Evolutionary conservation across 2,797 vertebrate species (phyloP).

Genomic region (Mormyrus proboscirostris): DNA sequence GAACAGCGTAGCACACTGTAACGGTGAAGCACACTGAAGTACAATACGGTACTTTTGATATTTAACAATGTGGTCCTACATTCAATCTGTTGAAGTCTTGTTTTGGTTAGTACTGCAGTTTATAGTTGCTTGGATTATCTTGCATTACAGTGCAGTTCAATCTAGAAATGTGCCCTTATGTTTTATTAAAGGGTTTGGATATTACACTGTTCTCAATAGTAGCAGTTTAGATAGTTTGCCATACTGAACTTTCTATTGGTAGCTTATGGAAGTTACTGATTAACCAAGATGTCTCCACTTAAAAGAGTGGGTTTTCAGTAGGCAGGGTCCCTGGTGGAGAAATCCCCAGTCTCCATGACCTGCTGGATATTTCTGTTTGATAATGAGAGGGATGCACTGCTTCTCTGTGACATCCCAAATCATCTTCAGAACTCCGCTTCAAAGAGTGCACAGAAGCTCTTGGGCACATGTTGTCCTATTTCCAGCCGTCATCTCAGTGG

Average conservation of each 20-base stretch:
- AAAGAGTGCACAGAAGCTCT: conserved; percentile 14
- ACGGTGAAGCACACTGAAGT: not conserved
- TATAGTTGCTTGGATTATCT: not conserved
- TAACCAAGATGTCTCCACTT: not conserved
- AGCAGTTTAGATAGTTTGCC: not conserved
- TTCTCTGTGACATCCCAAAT: conserved; percentile 18
- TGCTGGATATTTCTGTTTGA: conserved; percentile 24
- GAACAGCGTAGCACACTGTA: not conserved
- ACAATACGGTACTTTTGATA: not conserved
- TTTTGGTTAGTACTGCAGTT: not conserved
- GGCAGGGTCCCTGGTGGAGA: conserved; percentile 16
- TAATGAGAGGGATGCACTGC: conserved; percentile 18
- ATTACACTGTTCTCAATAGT: not conserved
- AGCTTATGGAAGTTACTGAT: not conserved
- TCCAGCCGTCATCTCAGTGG: conserved; percentile 17
- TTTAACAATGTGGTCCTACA: not conserved
- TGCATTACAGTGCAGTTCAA: not conserved
- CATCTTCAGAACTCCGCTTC: conserved; percentile 12
- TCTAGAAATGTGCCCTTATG: not conserved
- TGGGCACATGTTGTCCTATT: conserved; percentile 23
- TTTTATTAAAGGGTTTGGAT: not conserved
- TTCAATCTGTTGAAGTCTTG: not conserved
- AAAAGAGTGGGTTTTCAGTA: not conserved
- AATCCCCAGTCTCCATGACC: not conserved
- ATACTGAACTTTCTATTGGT: not conserved